Evolutionary conservation across 2,797 vertebrate genomes (phyloP).

Genomic region (Molossus molossus): DNA sequence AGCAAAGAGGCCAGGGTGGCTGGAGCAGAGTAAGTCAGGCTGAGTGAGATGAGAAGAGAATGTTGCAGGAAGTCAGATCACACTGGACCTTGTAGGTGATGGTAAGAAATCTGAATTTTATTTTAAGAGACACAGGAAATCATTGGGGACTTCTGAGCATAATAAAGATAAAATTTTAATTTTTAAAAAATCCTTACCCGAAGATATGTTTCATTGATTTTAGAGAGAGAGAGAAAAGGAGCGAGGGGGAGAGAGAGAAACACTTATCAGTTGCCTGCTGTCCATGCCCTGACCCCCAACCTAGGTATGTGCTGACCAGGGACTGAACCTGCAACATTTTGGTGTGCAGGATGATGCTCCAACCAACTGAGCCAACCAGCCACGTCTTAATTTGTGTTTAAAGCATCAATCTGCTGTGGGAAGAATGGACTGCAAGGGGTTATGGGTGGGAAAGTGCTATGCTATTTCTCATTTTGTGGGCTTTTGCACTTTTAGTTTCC

Average conservation of each 20-base stretch:
- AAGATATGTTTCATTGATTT: background rate
- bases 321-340: background rate
- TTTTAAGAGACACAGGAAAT: conserved; percentile 48
- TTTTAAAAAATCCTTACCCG: background rate
- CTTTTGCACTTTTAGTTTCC: background rate
- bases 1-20: background rate
- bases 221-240: background rate
- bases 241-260: background rate
- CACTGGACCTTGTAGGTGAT: background rate
- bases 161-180: background rate
- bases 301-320: background rate
- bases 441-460: background rate
- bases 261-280: background rate
- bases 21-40: background rate
- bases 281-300: background rate
- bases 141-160: background rate
- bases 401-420: background rate
- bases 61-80: background rate
- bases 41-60: background rate
- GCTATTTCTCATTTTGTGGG: background rate
- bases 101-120: background rate
- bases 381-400: background rate
- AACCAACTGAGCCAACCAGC: background rate
- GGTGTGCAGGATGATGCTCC: background rate
- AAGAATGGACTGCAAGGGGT: background rate